These are phyloP conservation scores for Salpingus planirostris DNA, from an alignment of 2,888 invertebrate genomes.

Conservation along the genomic window DNA sequence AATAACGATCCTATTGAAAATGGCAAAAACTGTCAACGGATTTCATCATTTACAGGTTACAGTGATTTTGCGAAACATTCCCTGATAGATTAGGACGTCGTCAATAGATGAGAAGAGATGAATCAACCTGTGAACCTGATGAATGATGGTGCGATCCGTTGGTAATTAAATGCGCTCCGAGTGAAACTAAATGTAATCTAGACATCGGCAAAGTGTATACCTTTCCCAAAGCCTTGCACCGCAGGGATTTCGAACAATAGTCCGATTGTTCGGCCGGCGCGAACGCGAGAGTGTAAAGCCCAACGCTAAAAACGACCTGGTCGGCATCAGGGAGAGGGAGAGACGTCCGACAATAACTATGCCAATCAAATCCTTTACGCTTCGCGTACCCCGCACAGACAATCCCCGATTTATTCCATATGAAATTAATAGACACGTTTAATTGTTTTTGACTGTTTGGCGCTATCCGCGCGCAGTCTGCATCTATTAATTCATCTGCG, in stretches of 20 bases:
- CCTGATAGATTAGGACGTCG: too few relatives aligned
- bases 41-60: too few relatives aligned
- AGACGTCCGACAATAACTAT: constrained; percentile 25
- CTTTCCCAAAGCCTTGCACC: constrained; percentile 17
- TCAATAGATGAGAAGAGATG: too few relatives aligned
- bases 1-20: too few relatives aligned
- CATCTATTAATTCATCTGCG: too few relatives aligned
- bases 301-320: constrained; percentile 14
- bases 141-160: not conserved
- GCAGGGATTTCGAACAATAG: constrained; percentile 24
- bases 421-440: constrained; percentile 15
- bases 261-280: constrained; percentile 19
- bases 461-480: constrained; percentile 6
- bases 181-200: constrained; percentile 17
- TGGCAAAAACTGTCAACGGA: too few relatives aligned
- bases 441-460: constrained; percentile 12
- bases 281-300: constrained; percentile 12
- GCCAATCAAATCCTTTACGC: constrained; percentile 31
- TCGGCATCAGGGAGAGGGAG: constrained; percentile 8
- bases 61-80: too few relatives aligned
- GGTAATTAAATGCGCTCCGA: constrained; percentile 5
- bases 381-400: constrained; percentile 25
- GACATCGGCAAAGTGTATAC: constrained; percentile 19
- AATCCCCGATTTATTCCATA: constrained; percentile 24
- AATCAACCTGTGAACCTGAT: too few relatives aligned